Evolutionary conservation across 2,888 invertebrate genomes (phyloP).

Genomic region (Polymixis flavicincta): DNA sequence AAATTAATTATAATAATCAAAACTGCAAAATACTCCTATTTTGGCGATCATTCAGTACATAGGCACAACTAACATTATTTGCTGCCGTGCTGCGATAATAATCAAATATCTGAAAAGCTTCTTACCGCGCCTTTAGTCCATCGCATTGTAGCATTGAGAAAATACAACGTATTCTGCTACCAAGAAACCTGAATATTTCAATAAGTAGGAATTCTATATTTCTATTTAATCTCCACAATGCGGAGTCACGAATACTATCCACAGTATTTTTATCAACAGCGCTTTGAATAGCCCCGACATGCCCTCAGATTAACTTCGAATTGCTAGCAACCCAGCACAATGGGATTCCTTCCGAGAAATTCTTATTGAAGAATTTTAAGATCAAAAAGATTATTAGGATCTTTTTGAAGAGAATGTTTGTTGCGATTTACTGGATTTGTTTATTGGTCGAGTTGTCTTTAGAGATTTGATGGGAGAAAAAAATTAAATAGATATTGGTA

Average conservation of each 20-base stretch:
- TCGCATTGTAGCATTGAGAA: too few relatives aligned
- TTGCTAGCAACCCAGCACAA: constrained; percentile 35
- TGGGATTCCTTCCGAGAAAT: constrained; percentile 37
- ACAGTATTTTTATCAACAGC: constrained; percentile 37
- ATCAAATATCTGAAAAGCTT: too few relatives aligned
- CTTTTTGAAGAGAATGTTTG: constrained; percentile 8
- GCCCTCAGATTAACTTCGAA: constrained; percentile 42
- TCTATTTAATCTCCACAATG: constrained; percentile 36
- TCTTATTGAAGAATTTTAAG: constrained; percentile 46
- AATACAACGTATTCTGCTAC: not conserved
- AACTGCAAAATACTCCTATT: too few relatives aligned
- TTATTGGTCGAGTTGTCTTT: constrained; percentile 2
- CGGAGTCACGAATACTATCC: constrained; percentile 30
- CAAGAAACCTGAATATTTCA: constrained; percentile 17
- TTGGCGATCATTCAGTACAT: too few relatives aligned
- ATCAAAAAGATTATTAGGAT: constrained; percentile 43
- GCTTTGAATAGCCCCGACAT: constrained; percentile 38
- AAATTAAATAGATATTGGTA: not conserved
- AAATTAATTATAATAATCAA: too few relatives aligned
- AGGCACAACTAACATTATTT: too few relatives aligned
- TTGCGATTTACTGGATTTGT: constrained; percentile 4
- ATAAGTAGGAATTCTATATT: constrained; percentile 26
- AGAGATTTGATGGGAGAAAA: not conserved
- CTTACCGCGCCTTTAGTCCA: too few relatives aligned
- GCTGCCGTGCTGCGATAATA: too few relatives aligned